These are phyloP conservation scores for Corythaeola cristata DNA, from an alignment of 2,113 vertebrate species.

Conservation along the genomic window DNA sequence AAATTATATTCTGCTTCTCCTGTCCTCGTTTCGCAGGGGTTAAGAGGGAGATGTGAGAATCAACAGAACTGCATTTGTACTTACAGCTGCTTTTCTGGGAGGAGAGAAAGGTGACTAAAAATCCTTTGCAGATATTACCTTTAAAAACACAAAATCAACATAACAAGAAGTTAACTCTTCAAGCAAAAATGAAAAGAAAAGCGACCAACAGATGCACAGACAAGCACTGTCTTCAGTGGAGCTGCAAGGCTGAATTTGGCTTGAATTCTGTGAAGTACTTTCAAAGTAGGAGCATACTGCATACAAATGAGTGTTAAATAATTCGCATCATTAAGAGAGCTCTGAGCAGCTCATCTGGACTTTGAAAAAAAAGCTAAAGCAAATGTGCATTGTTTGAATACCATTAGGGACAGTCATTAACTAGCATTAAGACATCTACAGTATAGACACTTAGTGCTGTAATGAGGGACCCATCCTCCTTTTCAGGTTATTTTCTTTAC, in stretches of 20 bases:
- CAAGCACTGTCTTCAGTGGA: slow-evolving; percentile 13
- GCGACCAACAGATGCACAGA: neutral
- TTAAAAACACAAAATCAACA: neutral
- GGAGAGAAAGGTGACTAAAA: neutral
- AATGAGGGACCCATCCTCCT: neutral
- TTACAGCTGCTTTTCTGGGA: neutral
- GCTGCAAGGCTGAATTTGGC: slow-evolving; percentile 49
- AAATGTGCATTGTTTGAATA: slow-evolving; percentile 44
- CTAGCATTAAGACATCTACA: slow-evolving; percentile 17
- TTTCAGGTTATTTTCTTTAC: neutral
- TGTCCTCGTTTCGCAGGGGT: neutral
- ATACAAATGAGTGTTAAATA: slow-evolving; percentile 66
- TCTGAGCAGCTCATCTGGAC: slow-evolving; percentile 54
- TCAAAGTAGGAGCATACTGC: slow-evolving; percentile 37
- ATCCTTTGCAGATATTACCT: neutral
- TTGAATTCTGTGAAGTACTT: slow-evolving; percentile 34
- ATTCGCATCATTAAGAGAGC: slow-evolving; percentile 43
- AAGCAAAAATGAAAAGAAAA: neutral
- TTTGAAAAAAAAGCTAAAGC: slow-evolving; percentile 39
- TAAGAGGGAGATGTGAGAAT: neutral
- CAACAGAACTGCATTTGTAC: neutral
- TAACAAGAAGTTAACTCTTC: neutral
- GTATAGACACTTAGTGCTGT: neutral
- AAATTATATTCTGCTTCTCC: neutral
- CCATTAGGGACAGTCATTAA: slow-evolving; percentile 34